A percentile compares a stretch with the other conserved stretches of the same genome.
phyloP scores from a whole-genome alignment of 2,113 vertebrate species.

The Hemiscyllium ocellatum region DNA sequence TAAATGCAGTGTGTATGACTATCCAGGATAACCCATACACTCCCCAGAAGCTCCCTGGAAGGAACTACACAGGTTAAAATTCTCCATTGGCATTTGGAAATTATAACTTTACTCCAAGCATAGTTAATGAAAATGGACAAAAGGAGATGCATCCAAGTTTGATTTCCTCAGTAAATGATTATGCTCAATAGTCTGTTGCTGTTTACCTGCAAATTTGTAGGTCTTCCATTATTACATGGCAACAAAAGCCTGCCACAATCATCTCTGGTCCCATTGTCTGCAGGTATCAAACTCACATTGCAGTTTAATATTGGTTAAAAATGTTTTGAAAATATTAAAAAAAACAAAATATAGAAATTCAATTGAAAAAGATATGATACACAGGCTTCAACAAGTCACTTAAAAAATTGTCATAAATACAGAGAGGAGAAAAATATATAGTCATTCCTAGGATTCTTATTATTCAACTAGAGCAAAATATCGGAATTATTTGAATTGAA shows the following conservation, averaged over 20 bases:
- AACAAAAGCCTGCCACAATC: too few relatives aligned
- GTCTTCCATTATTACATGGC: too few relatives aligned
- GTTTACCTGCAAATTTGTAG: too few relatives aligned
- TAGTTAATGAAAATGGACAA: too few relatives aligned
- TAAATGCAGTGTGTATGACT: neutral
- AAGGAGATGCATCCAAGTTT: too few relatives aligned
- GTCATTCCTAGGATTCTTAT: neutral
- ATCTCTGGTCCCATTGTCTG: too few relatives aligned
- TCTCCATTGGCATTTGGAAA: neutral
- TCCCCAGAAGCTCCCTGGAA: neutral
- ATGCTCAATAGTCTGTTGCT: too few relatives aligned
- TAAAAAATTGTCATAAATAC: neutral
- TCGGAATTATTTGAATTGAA: neutral
- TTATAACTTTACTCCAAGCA: too few relatives aligned
- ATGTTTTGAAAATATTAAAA: neutral
- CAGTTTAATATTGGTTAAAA: neutral
- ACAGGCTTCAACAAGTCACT: neutral
- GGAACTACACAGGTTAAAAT: neutral
- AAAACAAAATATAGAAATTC: neutral
- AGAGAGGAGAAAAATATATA: neutral
- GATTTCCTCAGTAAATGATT: too few relatives aligned
- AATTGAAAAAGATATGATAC: neutral
- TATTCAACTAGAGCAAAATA: neutral
- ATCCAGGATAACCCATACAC: neutral
- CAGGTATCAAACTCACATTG: neutral